Evolutionary conservation across 2,888 invertebrate species (phyloP).

Genomic region (Apocheima hispidaria): DNA sequence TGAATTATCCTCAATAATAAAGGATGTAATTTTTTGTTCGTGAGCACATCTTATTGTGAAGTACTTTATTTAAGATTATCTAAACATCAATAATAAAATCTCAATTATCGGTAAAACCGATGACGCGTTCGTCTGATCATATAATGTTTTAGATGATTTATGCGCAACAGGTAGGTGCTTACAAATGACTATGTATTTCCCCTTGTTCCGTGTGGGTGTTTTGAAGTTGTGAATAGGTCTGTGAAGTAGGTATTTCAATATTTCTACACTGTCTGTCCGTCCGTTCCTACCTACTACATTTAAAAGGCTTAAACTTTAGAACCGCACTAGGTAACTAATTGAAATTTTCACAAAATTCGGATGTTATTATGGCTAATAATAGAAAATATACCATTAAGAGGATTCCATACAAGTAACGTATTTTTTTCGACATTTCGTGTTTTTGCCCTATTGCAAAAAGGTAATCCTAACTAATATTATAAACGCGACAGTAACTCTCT

Average conservation of each 20-base stretch:
- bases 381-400: background rate
- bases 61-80: conserved; percentile 6
- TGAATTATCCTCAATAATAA: conserved; percentile 14
- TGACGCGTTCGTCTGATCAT: background rate
- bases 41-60: background rate
- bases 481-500: no score
- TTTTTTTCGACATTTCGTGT: no score
- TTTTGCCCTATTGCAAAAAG: no score
- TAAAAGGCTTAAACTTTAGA: no score
- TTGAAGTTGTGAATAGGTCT: background rate
- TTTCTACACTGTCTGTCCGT: no score
- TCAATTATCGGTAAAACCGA: conserved; percentile 22
- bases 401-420: background rate
- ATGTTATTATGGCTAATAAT: no score
- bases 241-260: no score
- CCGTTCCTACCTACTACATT: no score
- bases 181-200: conserved; percentile 3
- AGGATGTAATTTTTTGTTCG: background rate
- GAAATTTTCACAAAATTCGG: no score
- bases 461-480: no score
- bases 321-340: background rate
- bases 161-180: background rate
- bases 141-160: background rate
- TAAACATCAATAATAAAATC: conserved; percentile 16
- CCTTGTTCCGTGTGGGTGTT: background rate